Percentiles rank a stretch among this genome's conserved stretches.
Evolutionary conservation across 2,888 invertebrate species (phyloP).

Genomic region (Ptychoptera albimana): DNA sequence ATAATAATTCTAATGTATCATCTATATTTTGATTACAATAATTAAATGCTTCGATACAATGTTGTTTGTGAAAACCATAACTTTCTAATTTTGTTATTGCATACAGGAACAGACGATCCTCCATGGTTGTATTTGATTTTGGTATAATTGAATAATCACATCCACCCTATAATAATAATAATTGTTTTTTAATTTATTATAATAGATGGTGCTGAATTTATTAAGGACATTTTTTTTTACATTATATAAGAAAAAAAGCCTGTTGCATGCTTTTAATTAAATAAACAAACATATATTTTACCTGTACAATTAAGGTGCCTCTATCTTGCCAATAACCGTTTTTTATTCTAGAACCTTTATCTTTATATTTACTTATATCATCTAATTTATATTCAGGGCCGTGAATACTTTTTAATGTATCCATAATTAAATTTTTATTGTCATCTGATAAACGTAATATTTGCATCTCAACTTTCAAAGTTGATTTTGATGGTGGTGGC

Average conservation of each 20-base stretch:
- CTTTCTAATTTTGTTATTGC: conserved; percentile 56
- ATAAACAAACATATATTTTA: conserved; percentile 33
- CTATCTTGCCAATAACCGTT: conserved; percentile 63
- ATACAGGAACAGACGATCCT: conserved; percentile 49
- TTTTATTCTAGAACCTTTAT: conserved; percentile 49
- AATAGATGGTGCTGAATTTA: neutral
- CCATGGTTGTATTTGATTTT: conserved; percentile 32
- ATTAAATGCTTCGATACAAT: conserved; percentile 58
- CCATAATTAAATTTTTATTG: conserved; percentile 55
- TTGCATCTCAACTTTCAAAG: conserved; percentile 59
- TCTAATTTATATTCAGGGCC: conserved; percentile 49
- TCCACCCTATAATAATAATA: conserved; percentile 14
- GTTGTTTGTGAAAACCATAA: conserved; percentile 57
- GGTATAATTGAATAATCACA: conserved; percentile 45
- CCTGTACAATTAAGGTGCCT: conserved; percentile 54
- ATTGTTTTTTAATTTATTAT: neutral
- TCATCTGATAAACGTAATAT: conserved; percentile 49
- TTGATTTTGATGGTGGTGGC: conserved; percentile 32
- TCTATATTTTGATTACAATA: conserved; percentile 52
- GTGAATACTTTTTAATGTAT: conserved; percentile 56
- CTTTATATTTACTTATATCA: conserved; percentile 42
- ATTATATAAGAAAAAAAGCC: neutral
- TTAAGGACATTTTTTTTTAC: too few relatives aligned
- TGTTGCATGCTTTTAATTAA: neutral
- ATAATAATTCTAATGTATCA: conserved; percentile 51